Evolutionary conservation across 2,797 vertebrate genomes (phyloP), one percentile per base, ranked within the genome.

Genomic region (Neopelma chrysocephalum): DNA sequence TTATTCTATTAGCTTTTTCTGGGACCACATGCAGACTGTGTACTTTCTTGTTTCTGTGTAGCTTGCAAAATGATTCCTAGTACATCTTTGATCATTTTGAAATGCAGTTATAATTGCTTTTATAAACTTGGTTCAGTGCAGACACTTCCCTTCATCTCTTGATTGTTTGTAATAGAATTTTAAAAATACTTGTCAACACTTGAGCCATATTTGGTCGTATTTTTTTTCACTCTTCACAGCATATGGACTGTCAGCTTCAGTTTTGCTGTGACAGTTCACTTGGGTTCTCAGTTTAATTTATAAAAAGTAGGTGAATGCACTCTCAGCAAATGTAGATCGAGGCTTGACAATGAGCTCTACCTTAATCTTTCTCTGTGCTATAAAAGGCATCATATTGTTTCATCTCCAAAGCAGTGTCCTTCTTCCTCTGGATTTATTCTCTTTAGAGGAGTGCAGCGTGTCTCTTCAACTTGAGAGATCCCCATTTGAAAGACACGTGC

Each of bases 181-280:
- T 15, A 50, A 86, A 92, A 94, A 40, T 83, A 71, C 68, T 71
- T 88, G 70, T 90, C 87, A 88, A 71, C 89, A 40, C 69, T 81
- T 61, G 50, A 90, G 50, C 38, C 34, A 12, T 85, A 86, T 93
- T 91, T 90, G 61, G 65, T 68, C 47, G 78, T n/a, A 21, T 18
- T 88, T 93, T 93, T 93, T 93, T 93, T 36, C 54, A 45, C 29
- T 83, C n/a, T 78, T 93, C 58, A 36, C 45, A 54, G 72, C 76
- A 75, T 81, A 87, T 78, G 87, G 69, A 65, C 65, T 53, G 51
- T 78, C 34, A 57, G 50, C 64, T 90, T 83, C 69, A 57, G 57
- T 81, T 93, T 83, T 91, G 50, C 72, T 71, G 8, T 69, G 78
- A 36, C 31, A 50, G 56, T 77, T 93, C 64, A 26, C 71, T 88